Evolutionary conservation across 2,113 vertebrate species (phyloP).

Genomic region (Scomber japonicus): DNA sequence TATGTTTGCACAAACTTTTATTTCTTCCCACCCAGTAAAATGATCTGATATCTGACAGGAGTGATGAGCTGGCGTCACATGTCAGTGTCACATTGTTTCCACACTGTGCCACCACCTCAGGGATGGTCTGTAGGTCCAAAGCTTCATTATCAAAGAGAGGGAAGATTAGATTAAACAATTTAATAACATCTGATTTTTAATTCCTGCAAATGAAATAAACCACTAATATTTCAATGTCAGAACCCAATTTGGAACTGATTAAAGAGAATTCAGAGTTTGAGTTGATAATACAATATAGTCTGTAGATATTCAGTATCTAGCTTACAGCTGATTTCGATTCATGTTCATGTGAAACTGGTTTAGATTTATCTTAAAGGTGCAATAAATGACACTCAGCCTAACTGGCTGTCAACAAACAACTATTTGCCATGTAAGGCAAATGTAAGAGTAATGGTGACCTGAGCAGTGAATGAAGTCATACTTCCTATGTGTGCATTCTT

Average conservation of each 20-base stretch:
- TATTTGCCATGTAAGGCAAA: too few relatives aligned
- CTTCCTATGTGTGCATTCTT: too few relatives aligned
- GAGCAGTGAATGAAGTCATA: too few relatives aligned
- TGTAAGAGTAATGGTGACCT: too few relatives aligned
- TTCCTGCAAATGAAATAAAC: neutral
- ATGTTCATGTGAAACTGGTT: too few relatives aligned
- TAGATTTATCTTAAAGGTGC: neutral
- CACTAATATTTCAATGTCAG: neutral
- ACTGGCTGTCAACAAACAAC: too few relatives aligned
- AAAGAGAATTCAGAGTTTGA: too few relatives aligned
- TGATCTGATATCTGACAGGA: accelerated
- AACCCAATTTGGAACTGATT: too few relatives aligned
- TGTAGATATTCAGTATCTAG: too few relatives aligned
- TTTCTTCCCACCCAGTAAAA: conserved; percentile 22
- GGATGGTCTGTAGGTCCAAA: neutral
- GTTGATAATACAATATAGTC: too few relatives aligned
- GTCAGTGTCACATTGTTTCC: conserved; percentile 53
- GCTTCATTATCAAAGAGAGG: neutral
- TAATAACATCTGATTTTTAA: neutral
- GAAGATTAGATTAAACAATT: neutral
- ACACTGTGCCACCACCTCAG: neutral
- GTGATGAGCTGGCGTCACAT: conserved; percentile 14
- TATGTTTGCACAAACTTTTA: neutral
- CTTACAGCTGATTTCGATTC: too few relatives aligned
- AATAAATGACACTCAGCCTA: too few relatives aligned